Conservation (phyloP, 2,797 vertebrate genomes). For the Glossophaga mutica region DNA sequence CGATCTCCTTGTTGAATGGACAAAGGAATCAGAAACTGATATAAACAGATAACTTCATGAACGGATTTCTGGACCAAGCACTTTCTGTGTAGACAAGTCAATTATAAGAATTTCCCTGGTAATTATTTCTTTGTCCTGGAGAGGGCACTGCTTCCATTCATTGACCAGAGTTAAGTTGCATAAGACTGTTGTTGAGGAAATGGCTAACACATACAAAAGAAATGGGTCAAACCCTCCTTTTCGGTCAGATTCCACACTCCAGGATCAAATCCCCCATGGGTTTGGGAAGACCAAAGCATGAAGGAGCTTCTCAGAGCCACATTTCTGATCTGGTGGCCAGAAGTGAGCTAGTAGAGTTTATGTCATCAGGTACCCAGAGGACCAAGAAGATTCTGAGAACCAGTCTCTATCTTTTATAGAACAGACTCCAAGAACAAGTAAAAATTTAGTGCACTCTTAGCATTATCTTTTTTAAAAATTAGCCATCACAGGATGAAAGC, state of each 20-base stretch:
- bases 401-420: not conserved
- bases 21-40: not conserved
- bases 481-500: not conserved
- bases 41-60: not conserved
- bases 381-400: not conserved
- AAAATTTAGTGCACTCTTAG: not conserved
- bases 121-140: constrained; percentile 19
- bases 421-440: not conserved
- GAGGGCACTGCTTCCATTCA: not conserved
- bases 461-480: not conserved
- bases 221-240: not conserved
- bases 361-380: not conserved
- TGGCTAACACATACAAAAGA: not conserved
- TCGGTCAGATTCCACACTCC: not conserved
- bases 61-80: not conserved
- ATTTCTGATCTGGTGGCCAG: not conserved
- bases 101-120: not conserved
- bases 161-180: not conserved
- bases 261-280: not conserved
- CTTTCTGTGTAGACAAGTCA: not conserved
- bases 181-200: not conserved
- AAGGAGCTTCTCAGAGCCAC: not conserved
- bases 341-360: not conserved
- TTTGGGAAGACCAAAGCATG: not conserved
- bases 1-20: not conserved